Base-by-base conservation (phyloP, 1,140 invertebrate species). In the Drosophila grimshawi region DNA sequence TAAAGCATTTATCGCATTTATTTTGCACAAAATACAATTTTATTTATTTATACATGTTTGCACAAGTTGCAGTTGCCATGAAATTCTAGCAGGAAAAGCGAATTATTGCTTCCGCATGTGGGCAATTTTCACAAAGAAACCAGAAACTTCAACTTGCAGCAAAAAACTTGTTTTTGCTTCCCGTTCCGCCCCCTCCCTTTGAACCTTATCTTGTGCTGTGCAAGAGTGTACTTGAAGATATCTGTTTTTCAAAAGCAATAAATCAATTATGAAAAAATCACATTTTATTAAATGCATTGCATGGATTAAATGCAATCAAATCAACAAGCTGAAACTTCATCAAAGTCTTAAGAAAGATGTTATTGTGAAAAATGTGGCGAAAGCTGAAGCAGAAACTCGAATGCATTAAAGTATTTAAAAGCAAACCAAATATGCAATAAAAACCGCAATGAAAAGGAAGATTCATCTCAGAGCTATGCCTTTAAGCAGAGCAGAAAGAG, bases 41-140 rank as follows among this genome's bases (percentile, higher is more conserved):
- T 78, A 68, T 74, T 76, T 76, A 76, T 78, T 78, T 75, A 75
- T 66, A 71, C 39, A 53, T 56, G 68, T 61, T 76, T 55, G 63
- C 46, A 52, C 59, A 70, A 55, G n/a, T 49, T 61, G 65, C 55
- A 75, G 66, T 64, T 76, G 45, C 48, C 64, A 56, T 66, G 48
- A 79, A 79, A 82, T 73, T 67, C 57, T 77, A 62, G 72, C 67
- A 76, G 68, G 74, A 72, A 76, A 80, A 76, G 78, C 83, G 73
- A 83, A 86, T 86, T 86, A 86, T 88, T 88, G 72, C 83, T 77
- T 77, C 76, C 83, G 67, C 65, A 70, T 81, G 67, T 78, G 67
- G 59, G 59, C 59, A 76, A 72, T 49, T 61, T 48, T 49, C 43
- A 65, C 51, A 71, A 72, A 19, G 19, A 43, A 70, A 57, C 51